A percentile compares a stretch with the other conserved stretches of the same genome.
Evolutionary conservation across 2,113 vertebrate genomes (phyloP).

Genomic region (Cranoglanis bouderius): DNA sequence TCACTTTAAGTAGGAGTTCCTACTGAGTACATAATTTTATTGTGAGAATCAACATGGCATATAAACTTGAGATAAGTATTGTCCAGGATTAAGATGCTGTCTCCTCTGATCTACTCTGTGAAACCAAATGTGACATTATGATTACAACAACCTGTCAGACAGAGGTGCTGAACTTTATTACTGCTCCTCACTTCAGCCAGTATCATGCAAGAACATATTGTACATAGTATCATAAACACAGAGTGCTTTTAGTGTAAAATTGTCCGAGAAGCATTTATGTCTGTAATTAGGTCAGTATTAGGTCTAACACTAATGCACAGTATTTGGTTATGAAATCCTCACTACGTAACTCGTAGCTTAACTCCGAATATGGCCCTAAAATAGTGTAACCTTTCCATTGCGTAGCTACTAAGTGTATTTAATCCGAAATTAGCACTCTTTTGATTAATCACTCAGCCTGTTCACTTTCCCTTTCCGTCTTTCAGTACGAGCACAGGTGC

Average conservation of each 20-base stretch:
- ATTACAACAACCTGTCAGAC: neutral
- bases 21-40: neutral
- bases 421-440: neutral
- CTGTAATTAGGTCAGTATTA: neutral
- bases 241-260: neutral
- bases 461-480: conserved; percentile 21
- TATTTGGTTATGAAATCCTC: neutral
- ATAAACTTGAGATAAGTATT: neutral
- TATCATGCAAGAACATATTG: neutral
- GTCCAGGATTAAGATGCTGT: neutral
- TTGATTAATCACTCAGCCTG: conserved; percentile 22
- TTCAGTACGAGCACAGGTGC: conserved; percentile 51
- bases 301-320: neutral
- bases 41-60: neutral
- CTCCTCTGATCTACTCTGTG: neutral
- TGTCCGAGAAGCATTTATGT: neutral
- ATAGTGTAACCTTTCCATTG: neutral
- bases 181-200: neutral
- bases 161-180: neutral
- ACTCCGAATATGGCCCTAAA: neutral
- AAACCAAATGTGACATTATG: neutral
- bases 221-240: neutral
- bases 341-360: neutral
- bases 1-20: neutral
- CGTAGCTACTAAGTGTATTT: neutral